A percentile compares a stretch with the other conserved stretches of the same genome.
phyloP scores from a whole-genome alignment of 2,113 vertebrate genomes.

The Semicossyphus pulcher region DNA sequence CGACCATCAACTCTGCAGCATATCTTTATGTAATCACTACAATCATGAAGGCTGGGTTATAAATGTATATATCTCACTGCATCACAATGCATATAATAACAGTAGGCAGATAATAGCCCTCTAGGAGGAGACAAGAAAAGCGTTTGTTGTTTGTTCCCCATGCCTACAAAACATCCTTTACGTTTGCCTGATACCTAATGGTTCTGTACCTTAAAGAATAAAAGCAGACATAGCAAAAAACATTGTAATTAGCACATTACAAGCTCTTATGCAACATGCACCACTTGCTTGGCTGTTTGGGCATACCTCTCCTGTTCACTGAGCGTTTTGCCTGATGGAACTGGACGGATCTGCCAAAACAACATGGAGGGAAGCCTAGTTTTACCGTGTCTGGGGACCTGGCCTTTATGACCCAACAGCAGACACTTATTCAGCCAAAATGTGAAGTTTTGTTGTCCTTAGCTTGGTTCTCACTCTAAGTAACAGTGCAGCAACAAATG shows the following conservation, averaged over 20 bases:
- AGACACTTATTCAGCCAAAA: neutral
- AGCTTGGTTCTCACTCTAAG: neutral
- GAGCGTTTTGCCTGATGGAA: neutral
- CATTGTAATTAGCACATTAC: neutral
- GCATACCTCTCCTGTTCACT: neutral
- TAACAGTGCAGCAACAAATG: neutral
- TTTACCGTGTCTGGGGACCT: neutral
- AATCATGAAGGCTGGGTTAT: neutral
- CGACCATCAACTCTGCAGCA: constrained; percentile 19
- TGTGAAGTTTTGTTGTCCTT: neutral
- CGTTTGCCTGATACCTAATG: neutral
- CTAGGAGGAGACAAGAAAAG: neutral
- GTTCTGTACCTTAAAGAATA: neutral
- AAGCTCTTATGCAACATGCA: neutral
- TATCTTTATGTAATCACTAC: constrained; percentile 41
- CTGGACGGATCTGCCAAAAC: neutral
- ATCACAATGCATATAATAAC: neutral
- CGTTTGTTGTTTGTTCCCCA: neutral
- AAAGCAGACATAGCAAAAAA: neutral
- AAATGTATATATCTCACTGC: neutral
- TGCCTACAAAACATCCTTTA: neutral
- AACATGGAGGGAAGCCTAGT: neutral
- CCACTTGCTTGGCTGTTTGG: neutral
- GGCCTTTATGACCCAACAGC: neutral
- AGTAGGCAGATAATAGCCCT: neutral